These are phyloP conservation scores for Garrulus glandarius DNA, from an alignment of 2,797 vertebrate genomes.

Conservation along the genomic window DNA sequence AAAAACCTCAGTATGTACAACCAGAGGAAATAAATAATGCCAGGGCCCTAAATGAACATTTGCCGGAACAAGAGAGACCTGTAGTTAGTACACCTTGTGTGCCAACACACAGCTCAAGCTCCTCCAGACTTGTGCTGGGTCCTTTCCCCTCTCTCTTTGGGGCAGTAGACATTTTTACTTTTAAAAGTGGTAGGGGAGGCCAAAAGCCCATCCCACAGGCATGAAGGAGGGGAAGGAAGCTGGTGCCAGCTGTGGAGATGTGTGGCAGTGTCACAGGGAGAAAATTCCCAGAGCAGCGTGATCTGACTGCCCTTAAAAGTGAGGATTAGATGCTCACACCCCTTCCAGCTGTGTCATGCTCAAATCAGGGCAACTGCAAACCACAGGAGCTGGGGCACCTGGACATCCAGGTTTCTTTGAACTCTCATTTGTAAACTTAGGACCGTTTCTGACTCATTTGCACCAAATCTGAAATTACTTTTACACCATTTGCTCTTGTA, in stretches of 20 bases:
- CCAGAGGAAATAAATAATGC: not conserved
- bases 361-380: not conserved
- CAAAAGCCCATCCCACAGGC: not conserved
- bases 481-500: not conserved
- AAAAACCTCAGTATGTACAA: not conserved
- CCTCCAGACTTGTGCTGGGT: not conserved
- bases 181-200: not conserved
- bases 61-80: not conserved
- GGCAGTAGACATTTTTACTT: not conserved
- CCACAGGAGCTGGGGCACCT: not conserved
- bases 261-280: not conserved
- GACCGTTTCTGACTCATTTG: not conserved
- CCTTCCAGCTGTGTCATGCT: not conserved
- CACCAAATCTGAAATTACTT: not conserved
- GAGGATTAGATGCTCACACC: not conserved
- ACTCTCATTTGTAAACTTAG: not conserved
- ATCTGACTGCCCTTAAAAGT: not conserved
- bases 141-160: not conserved
- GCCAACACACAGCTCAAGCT: not conserved
- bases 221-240: not conserved
- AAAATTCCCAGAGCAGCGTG: not conserved
- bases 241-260: not conserved
- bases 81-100: rapidly evolving
- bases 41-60: not conserved
- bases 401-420: not conserved